phyloP scores from a whole-genome alignment of 2,113 vertebrate species.

The Nothoprocta perdicaria region DNA sequence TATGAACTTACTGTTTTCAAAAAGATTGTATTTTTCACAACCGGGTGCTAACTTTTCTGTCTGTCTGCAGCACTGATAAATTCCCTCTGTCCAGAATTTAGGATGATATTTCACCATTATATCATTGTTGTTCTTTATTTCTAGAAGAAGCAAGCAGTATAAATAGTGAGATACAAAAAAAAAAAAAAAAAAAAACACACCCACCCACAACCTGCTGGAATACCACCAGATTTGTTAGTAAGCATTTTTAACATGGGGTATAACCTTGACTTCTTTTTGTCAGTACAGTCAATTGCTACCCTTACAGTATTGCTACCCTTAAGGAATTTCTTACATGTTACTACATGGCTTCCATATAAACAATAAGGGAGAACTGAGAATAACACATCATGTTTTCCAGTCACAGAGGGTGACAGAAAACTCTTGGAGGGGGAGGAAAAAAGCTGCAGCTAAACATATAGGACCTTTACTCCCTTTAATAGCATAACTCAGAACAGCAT shows the following conservation, averaged over 20 bases:
- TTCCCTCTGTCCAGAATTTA: constrained; percentile 92
- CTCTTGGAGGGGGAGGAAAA: background rate
- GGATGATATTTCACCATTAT: constrained; percentile 92
- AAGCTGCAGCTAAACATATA: too few species aligned
- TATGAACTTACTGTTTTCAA: constrained; percentile 85
- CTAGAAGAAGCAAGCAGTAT: constrained; percentile 68
- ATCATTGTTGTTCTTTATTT: constrained; percentile 88
- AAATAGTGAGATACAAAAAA: background rate
- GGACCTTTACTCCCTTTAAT: background rate
- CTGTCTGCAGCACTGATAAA: constrained; percentile 93
- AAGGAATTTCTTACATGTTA: background rate
- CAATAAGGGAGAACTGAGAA: background rate
- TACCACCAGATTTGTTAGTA: background rate
- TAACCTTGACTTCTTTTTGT: background rate
- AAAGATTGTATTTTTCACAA: constrained; percentile 92
- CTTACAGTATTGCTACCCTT: background rate
- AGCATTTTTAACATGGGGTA: background rate
- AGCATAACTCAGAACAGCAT: background rate
- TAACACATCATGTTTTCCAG: background rate
- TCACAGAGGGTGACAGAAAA: background rate
- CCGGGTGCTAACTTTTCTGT: constrained; percentile 91
- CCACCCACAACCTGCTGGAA: background rate
- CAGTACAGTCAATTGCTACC: background rate
- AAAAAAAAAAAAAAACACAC: too few species aligned
- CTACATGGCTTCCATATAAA: background rate